Base-by-base conservation (phyloP, 2,113 vertebrate species). In the Rousettus leschenaultii region DNA sequence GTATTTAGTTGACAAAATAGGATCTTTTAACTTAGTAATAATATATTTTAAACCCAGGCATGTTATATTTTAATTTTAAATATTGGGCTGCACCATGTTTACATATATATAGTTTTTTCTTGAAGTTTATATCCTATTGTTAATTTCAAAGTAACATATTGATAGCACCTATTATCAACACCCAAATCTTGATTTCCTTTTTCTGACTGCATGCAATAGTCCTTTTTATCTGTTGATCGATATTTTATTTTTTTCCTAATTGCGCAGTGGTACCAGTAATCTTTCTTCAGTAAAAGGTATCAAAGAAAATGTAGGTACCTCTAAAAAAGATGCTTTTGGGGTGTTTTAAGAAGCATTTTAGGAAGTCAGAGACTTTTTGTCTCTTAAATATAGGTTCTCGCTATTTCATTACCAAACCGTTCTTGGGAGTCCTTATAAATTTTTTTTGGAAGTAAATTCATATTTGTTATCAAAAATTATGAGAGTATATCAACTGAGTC, bases 371-470 rank as follows among this genome's bases (percentile, higher is more conserved):
- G 35, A 5, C 48, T 55, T 87, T 95, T 38, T 33, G 6, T 70
- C 84, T n/a, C 51, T 74, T 30, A 93, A 95, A 95, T 68, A 79
- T 2, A 57, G 11, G 3, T 65, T 38, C 18, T 93, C 43, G 28
- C 24, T 40, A 15, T 86, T 45, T 59, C 88, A 55, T 79, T 48
- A 35, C 4, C 30, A 79, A 68, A 28, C 40, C 0, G 0, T 70
- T 95, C 43, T 83, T 92, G 51, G 74, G 35, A 9, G 7, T 94
- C 78, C 80, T 92, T 75, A 45, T 1, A 51, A 68, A 87, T 82
- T 89, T 66, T 57, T 90, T 79, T 97, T 75, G 93, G 38, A 91
- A 95, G 35, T 55, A 70, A 96, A 92, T 90, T 93, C 70, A 4
- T 86, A 61, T 89, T 83, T 96, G 4, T 63, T 63, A 30, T 63